Base-by-base conservation (phyloP, 2,113 vertebrate species). In the Hemichromis elongatus region DNA sequence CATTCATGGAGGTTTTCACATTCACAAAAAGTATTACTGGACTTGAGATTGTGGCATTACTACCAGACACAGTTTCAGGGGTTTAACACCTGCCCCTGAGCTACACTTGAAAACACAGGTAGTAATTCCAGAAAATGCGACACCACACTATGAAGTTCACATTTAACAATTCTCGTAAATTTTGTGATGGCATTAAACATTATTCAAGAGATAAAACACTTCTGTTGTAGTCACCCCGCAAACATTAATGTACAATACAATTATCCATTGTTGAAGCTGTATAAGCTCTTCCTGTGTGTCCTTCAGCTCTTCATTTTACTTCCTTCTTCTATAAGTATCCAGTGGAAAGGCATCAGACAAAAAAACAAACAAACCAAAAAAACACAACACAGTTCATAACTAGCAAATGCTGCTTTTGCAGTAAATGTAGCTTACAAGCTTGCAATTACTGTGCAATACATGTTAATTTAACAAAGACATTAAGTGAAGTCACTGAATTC, bases 291-390 rank as follows among this genome's bases (percentile, higher is more conserved):
- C 79, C 52, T 16, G 14, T 81, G 55, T 80, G 63, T 47, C 84
- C 82, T 87, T 89, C 85, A 6, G 52, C 52, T 86, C 88, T 88
- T 90, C 85, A 6, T 55, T 83, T 84, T 79, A 66, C 55, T 70
- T 52, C 26, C 53, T 81, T 91, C 85, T 73, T 86, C 83, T 86
- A 35, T 81, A 73, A 82, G 11, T 70, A 73, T 85, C 87, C 83
- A 73, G 28, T 63, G 54, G 52, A 57, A 7, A 50, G 33, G 45
- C 53, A 79, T 9, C 37, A 54, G 18, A 18, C 16, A 55, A 50
- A 50, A 70, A 45, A 42, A 42, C 3, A 28, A 47, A 7, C 5
- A 75, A 30, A n/a, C 2, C 26, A n/a, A 52, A 19, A 24, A 75
- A 19, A 50, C 6, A 19, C 24, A 73, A 1, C 14, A 47, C 40